Percentiles rank a stretch among this genome's conserved stretches.
Evolutionary conservation across 1,140 invertebrate species (phyloP).

Genomic region (Neodiprion fabricii): DNA sequence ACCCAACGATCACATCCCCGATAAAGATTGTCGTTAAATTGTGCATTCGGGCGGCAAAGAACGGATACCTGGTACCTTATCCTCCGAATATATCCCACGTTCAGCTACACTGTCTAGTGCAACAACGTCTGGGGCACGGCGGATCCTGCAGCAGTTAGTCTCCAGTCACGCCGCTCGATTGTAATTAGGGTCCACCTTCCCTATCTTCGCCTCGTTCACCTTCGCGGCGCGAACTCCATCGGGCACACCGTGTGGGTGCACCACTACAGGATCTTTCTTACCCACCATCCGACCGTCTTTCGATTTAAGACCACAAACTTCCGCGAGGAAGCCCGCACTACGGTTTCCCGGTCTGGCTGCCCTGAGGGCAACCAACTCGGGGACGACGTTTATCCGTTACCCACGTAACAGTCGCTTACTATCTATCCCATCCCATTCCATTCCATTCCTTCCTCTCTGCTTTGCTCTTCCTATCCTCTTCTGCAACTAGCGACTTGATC

Average conservation of each 20-base stretch:
- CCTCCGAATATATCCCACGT: neutral
- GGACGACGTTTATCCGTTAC: conserved; percentile 23
- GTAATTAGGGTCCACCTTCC: conserved; percentile 15
- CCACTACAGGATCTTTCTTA: neutral
- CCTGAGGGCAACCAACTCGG: conserved; percentile 11
- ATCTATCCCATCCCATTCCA: conserved; percentile 11
- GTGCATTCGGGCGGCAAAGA: no score
- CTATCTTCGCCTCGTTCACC: conserved; percentile 1
- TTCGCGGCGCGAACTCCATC: neutral
- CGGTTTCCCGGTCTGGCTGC: conserved; percentile 8
- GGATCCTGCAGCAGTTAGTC: conserved; percentile 11
- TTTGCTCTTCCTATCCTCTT: neutral
- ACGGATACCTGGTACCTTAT: neutral
- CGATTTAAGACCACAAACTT: conserved; percentile 13
- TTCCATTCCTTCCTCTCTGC: neutral
- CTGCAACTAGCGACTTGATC: neutral
- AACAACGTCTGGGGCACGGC: neutral
- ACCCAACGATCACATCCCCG: no score
- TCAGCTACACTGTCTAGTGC: neutral
- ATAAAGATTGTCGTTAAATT: neutral
- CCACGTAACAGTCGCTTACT: conserved; percentile 25
- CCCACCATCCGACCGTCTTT: conserved; percentile 1
- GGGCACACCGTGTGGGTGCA: neutral
- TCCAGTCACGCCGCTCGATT: conserved; percentile 9
- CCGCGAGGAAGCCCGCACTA: neutral